phyloP scores from a whole-genome alignment of 2,888 invertebrate genomes.

The Ophion costatus region DNA sequence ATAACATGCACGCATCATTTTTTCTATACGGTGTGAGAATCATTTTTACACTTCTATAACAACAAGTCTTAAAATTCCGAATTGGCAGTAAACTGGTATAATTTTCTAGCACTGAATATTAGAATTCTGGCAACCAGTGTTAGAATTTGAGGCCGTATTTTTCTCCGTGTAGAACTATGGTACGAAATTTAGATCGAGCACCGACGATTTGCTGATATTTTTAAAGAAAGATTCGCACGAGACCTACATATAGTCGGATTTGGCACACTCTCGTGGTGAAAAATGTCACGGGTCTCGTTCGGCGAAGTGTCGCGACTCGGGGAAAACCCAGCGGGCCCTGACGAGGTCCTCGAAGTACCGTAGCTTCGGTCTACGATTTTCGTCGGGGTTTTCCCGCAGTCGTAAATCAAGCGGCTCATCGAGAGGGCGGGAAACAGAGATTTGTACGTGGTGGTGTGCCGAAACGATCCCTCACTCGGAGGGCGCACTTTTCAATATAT shows the following conservation, averaged over 20 bases:
- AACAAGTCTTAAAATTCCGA: too few relatives aligned
- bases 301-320: conserved; percentile 5
- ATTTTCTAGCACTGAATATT: too few relatives aligned
- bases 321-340: conserved; percentile 36
- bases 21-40: too few relatives aligned
- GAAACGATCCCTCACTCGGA: conserved; percentile 25
- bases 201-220: too few relatives aligned
- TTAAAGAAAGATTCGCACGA: too few relatives aligned
- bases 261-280: not conserved
- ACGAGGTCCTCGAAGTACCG: conserved; percentile 11
- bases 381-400: conserved; percentile 54
- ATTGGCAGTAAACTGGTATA: too few relatives aligned
- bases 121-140: too few relatives aligned
- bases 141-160: too few relatives aligned
- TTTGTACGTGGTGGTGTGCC: conserved; percentile 28
- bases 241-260: not conserved
- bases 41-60: too few relatives aligned
- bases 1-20: too few relatives aligned
- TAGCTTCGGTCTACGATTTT: not conserved
- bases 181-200: not conserved
- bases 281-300: not conserved
- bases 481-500: conserved; percentile 43
- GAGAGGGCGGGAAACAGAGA: conserved; percentile 27
- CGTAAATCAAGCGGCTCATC: conserved; percentile 58
- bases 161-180: not conserved